These are phyloP conservation scores for Drosophila ficusphila DNA, from an alignment of 1,140 invertebrate species.

Conservation along the genomic window DNA sequence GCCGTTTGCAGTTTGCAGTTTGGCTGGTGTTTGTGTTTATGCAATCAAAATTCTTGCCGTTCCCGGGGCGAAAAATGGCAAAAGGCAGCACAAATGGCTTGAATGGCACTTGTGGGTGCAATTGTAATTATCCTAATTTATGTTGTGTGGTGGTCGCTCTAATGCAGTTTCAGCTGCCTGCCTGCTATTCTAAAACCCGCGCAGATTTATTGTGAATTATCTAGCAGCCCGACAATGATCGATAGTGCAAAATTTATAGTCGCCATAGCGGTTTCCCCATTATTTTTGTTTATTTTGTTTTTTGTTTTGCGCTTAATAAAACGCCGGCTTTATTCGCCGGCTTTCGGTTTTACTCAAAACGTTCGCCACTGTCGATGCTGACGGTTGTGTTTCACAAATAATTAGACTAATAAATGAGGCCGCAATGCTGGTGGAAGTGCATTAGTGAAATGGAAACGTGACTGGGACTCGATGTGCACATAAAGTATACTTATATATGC, in stretches of 20 bases:
- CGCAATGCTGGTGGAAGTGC: conserved; percentile 42
- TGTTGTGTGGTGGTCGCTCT: conserved; percentile 57
- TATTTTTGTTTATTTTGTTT: not conserved
- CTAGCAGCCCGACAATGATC: conserved; percentile 73
- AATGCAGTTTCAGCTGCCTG: conserved; percentile 39
- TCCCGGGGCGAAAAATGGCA: conserved; percentile 25
- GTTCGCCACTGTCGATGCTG: conserved; percentile 29
- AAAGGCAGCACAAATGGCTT: conserved; percentile 16
- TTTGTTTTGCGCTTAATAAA: conserved; percentile 43
- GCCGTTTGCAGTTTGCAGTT: no score
- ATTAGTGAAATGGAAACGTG: conserved; percentile 53
- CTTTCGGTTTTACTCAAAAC: conserved; percentile 50
- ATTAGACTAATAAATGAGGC: conserved; percentile 70
- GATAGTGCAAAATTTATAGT: conserved; percentile 72
- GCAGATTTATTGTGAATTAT: conserved; percentile 81
- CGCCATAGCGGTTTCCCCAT: conserved; percentile 25
- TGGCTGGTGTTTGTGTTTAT: conserved; percentile 65
- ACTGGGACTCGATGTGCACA: not conserved
- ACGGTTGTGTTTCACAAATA: conserved; percentile 53
- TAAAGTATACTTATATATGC: not conserved
- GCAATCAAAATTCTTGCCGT: conserved; percentile 77
- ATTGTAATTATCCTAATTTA: conserved; percentile 83
- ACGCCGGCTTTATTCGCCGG: conserved; percentile 29
- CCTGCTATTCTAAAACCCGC: conserved; percentile 60
- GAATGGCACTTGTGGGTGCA: conserved; percentile 81